Percentiles rank a stretch among this genome's conserved stretches.
Conservation (phyloP, 2,797 vertebrate genomes). For the Gadopsis bispinosus region DNA sequence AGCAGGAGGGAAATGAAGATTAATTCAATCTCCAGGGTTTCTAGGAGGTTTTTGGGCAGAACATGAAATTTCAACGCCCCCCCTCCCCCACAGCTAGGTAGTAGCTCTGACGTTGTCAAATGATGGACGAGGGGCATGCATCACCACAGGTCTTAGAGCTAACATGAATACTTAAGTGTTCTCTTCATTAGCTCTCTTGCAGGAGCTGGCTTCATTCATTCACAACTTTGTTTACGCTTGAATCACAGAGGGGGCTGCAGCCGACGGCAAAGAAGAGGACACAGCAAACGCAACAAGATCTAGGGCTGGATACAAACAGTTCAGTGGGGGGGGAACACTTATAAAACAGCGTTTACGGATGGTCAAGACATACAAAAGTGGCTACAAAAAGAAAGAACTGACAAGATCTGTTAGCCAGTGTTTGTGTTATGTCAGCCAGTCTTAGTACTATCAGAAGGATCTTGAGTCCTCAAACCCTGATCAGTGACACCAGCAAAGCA, state of each 20-base stretch:
- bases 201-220: constrained; percentile 29
- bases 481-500: constrained; percentile 22
- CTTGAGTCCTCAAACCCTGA: neutral
- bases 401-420: neutral
- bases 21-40: constrained; percentile 75
- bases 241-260: constrained; percentile 21
- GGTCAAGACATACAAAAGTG: neutral
- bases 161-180: constrained; percentile 32
- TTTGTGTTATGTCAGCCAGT: constrained; percentile 11
- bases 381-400: neutral
- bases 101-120: constrained; percentile 43
- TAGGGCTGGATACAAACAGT: neutral
- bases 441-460: neutral
- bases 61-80: constrained; percentile 44
- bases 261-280: constrained; percentile 1
- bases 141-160: constrained; percentile 42
- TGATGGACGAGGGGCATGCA: constrained; percentile 59
- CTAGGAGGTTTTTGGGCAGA: constrained; percentile 49
- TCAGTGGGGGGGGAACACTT: neutral
- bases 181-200: constrained; percentile 24
- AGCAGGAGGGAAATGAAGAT: constrained; percentile 73
- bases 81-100: constrained; percentile 44
- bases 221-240: constrained; percentile 21
- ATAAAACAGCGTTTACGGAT: constrained; percentile 10
- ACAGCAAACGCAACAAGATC: neutral